Percentiles rank a stretch among this genome's conserved stretches.
phyloP scores from a whole-genome alignment of 2,113 vertebrate genomes.

The Accipiter cooperii region DNA sequence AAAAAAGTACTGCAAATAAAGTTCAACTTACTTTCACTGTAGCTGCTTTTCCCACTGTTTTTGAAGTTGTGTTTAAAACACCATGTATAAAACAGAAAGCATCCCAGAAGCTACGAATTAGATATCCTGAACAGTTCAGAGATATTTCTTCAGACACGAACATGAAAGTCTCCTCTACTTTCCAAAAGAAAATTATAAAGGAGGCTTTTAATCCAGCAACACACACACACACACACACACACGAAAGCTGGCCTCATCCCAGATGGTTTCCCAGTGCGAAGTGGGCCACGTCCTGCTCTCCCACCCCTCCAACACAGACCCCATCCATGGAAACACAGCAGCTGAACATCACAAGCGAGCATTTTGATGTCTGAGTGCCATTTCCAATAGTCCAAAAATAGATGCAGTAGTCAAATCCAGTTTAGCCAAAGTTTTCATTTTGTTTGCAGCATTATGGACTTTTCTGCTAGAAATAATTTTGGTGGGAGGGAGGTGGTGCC shows the following conservation, averaged over 20 bases:
- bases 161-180: neutral
- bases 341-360: accelerated
- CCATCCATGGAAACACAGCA: neutral
- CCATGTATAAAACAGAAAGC: neutral
- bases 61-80: neutral
- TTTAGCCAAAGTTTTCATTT: neutral
- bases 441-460: accelerated
- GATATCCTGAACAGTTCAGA: neutral
- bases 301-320: neutral
- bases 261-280: neutral
- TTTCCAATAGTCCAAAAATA: neutral
- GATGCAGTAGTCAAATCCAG: neutral
- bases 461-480: neutral
- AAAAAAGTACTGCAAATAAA: neutral
- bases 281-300: neutral
- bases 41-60: neutral
- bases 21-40: neutral
- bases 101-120: neutral
- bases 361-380: accelerated
- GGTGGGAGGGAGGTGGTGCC: accelerated
- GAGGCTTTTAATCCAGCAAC: neutral
- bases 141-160: neutral
- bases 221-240: neutral
- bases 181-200: neutral
- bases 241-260: neutral